Percentiles rank a stretch among this genome's conserved stretches.
Conservation (phyloP, 2,888 invertebrate species). For the Zootermopsis nevadensis region DNA sequence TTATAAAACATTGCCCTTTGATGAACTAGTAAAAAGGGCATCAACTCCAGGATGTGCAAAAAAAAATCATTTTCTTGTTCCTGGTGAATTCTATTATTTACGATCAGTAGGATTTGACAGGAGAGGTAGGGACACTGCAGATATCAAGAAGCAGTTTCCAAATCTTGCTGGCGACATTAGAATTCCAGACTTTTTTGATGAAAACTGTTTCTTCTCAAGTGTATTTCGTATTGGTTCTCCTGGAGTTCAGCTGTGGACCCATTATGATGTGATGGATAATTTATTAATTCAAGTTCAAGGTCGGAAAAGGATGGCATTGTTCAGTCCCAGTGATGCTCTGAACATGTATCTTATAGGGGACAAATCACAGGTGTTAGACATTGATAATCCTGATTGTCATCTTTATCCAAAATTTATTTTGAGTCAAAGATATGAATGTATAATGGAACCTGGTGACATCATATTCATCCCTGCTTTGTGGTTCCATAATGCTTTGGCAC, state of each 20-base stretch:
- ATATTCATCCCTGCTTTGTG: slow-evolving; percentile 70
- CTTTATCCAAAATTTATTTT: slow-evolving; percentile 63
- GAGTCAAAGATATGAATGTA: slow-evolving; percentile 61
- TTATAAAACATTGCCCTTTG: slow-evolving; percentile 64
- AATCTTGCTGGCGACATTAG: slow-evolving; percentile 62
- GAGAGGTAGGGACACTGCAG: slow-evolving; percentile 64
- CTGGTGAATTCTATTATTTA: slow-evolving; percentile 58
- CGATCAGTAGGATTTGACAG: slow-evolving; percentile 65
- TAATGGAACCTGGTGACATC: slow-evolving; percentile 65
- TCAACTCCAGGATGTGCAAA: slow-evolving; percentile 56
- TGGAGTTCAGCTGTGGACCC: slow-evolving; percentile 67
- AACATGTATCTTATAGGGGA: slow-evolving; percentile 67
- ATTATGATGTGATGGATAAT: slow-evolving; percentile 71
- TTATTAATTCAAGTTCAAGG: slow-evolving; percentile 65
- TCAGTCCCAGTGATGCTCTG: slow-evolving; percentile 64
- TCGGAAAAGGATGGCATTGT: slow-evolving; percentile 64
- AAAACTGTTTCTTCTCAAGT: slow-evolving; percentile 65
- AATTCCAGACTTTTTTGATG: slow-evolving; percentile 62
- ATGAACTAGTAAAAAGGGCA: slow-evolving; percentile 62
- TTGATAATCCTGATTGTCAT: slow-evolving; percentile 63
- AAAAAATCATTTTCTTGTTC: slow-evolving; percentile 59
- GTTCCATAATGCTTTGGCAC: slow-evolving; percentile 68
- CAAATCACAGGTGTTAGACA: slow-evolving; percentile 66
- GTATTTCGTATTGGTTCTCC: slow-evolving; percentile 67
- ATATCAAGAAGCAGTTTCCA: slow-evolving; percentile 65